Evolutionary conservation across 2,113 vertebrate species (phyloP).

Genomic region (Spilogale gracilis): DNA sequence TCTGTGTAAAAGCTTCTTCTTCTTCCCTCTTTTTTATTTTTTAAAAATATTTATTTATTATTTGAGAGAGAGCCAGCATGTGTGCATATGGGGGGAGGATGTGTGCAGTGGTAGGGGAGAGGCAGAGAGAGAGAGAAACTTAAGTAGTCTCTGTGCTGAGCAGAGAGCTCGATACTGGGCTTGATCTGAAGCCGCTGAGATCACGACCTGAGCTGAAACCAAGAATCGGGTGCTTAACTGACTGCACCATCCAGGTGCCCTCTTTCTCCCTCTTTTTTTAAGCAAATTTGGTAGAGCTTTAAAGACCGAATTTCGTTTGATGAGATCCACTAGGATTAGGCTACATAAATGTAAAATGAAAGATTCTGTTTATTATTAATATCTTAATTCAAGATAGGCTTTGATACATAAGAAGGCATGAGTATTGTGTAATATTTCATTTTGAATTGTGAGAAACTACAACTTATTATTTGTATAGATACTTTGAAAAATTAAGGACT

Average conservation of each 20-base stretch:
- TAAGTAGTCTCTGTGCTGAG: not conserved
- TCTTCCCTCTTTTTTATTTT: slow-evolving; percentile 12
- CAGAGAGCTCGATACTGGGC: not conserved
- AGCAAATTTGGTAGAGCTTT: slow-evolving; percentile 63
- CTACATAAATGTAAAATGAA: slow-evolving; percentile 39
- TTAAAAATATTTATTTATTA: not conserved
- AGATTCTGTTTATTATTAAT: not conserved
- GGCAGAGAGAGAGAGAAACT: not conserved
- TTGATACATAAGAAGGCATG: not conserved
- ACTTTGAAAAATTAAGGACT: not conserved
- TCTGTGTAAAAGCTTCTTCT: not conserved
- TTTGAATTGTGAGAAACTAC: slow-evolving; percentile 4
- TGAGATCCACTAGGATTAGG: slow-evolving; percentile 32
- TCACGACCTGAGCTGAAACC: not conserved
- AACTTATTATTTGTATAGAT: slow-evolving; percentile 47
- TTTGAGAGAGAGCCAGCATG: not conserved
- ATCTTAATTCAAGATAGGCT: not conserved
- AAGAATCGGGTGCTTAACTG: not conserved
- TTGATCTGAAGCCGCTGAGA: not conserved
- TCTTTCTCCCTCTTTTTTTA: not conserved
- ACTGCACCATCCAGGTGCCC: not conserved
- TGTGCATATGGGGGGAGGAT: rapidly evolving
- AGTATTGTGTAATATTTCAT: not conserved
- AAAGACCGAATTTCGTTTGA: slow-evolving; percentile 51
- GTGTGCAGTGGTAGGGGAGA: not conserved